Conservation (phyloP, 2,113 vertebrate species). For the Mellivora capensis region DNA sequence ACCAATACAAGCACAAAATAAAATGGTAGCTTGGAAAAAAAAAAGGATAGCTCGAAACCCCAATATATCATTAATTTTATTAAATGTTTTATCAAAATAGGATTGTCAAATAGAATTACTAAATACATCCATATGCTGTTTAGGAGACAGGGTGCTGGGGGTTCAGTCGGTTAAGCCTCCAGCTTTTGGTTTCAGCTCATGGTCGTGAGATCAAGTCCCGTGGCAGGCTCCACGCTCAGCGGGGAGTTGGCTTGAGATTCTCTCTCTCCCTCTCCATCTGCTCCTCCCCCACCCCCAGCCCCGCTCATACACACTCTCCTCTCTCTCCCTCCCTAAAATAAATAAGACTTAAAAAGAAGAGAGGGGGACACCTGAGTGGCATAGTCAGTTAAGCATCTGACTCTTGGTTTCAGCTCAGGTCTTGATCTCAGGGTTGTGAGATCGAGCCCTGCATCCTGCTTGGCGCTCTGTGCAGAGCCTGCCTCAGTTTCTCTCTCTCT, state of each 20-base stretch:
- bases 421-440: background rate
- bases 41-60: background rate
- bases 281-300: no score
- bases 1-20: slow-evolving; percentile 17
- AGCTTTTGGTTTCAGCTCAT: background rate
- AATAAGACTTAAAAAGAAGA: background rate
- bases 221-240: background rate
- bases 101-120: background rate
- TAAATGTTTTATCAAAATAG: background rate
- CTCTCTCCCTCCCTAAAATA: background rate
- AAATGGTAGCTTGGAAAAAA: background rate
- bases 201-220: background rate
- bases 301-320: background rate
- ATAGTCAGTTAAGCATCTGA: background rate
- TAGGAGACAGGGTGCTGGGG: background rate
- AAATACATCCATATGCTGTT: background rate
- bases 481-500: background rate
- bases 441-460: background rate
- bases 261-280: background rate
- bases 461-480: background rate
- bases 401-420: background rate
- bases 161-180: background rate
- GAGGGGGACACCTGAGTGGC: background rate
- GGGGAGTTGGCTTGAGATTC: background rate
- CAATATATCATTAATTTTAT: slow-evolving; percentile 17